Evolutionary conservation across 2,113 vertebrate species (phyloP).

Genomic region (Drymodes brunneopygia): DNA sequence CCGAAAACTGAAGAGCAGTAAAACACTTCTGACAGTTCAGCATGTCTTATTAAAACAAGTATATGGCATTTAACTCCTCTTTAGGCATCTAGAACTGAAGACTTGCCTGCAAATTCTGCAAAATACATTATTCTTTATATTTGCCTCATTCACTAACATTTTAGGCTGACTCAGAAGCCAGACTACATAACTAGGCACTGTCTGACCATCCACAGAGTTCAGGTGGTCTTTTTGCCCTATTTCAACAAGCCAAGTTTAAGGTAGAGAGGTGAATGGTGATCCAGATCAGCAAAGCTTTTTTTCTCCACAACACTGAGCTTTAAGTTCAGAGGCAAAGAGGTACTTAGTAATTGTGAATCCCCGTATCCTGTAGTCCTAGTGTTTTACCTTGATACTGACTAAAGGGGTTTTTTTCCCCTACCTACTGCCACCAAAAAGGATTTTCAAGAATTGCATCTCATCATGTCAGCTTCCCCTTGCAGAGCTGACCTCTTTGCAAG

Average conservation of each 20-base stretch:
- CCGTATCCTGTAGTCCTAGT: not conserved
- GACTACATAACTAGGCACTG: not conserved
- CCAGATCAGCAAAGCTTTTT: not conserved
- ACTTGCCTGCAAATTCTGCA: not conserved
- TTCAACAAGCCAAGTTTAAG: not conserved
- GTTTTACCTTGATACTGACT: not conserved
- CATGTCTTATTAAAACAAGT: not conserved
- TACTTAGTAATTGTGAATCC: fast-evolving
- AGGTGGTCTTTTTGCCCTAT: not conserved
- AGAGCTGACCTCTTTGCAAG: not conserved
- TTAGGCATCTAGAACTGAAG: not conserved
- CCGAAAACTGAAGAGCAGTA: not conserved
- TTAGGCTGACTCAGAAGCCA: not conserved
- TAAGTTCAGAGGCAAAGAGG: too few relatives aligned
- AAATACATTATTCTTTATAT: not conserved
- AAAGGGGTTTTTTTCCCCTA: not conserved
- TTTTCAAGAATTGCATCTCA: not conserved
- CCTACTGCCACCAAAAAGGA: not conserved
- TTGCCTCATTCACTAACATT: not conserved
- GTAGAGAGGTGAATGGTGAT: not conserved
- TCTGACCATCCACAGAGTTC: not conserved
- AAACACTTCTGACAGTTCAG: not conserved
- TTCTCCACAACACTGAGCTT: not conserved
- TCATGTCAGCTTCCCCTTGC: not conserved
- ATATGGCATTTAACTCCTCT: not conserved